Percentiles rank a stretch among this genome's conserved stretches.
Evolutionary conservation across 1,140 invertebrate species (phyloP).

Genomic region (Caenorhabditis brenneri): DNA sequence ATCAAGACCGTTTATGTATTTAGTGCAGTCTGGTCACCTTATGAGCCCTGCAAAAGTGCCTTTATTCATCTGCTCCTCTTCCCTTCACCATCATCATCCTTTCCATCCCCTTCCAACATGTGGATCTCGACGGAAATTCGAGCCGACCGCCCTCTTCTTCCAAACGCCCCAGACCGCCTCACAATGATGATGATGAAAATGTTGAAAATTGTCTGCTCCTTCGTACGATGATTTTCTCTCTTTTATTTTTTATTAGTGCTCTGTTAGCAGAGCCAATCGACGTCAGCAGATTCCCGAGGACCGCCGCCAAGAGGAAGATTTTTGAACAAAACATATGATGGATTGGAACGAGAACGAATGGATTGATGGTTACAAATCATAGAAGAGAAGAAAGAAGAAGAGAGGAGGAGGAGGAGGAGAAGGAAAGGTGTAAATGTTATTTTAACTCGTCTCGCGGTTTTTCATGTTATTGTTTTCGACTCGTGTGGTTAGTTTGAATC

Average conservation of each 20-base stretch:
- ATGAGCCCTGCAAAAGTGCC: neutral
- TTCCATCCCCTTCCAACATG: constrained; percentile 15
- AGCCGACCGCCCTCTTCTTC: neutral
- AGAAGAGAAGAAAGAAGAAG: neutral
- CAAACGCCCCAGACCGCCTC: neutral
- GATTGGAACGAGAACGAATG: neutral
- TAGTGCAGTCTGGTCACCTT: neutral
- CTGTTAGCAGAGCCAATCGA: neutral
- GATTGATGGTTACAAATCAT: neutral
- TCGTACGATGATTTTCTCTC: neutral
- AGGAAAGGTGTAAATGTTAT: neutral
- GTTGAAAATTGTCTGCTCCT: constrained; percentile 40
- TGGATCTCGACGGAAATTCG: constrained; percentile 43
- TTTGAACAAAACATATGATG: constrained; percentile 12
- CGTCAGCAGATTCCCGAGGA: neutral
- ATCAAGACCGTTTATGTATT: neutral
- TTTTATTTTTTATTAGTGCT: constrained; percentile 22
- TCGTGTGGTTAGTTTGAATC: too few relatives aligned
- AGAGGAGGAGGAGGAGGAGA: neutral
- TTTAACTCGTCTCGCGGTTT: neutral
- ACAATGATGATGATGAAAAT: constrained; percentile 42
- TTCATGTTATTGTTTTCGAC: neutral
- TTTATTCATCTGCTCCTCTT: constrained; percentile 1
- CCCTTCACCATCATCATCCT: neutral
- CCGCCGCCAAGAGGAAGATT: neutral